These are phyloP conservation scores for Mallotus villosus DNA, from an alignment of 2,797 vertebrate genomes.

Conservation along the genomic window DNA sequence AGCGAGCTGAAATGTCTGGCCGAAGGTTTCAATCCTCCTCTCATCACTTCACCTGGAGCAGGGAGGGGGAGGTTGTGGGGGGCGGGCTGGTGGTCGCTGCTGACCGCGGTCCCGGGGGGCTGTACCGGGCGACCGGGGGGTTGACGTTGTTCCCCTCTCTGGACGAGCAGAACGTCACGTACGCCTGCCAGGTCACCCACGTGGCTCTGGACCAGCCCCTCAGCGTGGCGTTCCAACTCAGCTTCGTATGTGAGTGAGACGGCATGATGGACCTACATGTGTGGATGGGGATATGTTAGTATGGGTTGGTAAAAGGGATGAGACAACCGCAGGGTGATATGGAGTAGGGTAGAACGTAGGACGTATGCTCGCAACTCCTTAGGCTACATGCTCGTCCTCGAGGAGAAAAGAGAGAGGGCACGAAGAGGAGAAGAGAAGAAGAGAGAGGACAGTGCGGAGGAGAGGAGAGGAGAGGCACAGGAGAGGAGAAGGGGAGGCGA, in stretches of 20 bases:
- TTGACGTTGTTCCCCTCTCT: constrained; percentile 62
- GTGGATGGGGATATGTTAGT: not conserved
- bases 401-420: too few relatives aligned
- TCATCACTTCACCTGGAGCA: constrained; percentile 74
- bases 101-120: constrained; percentile 44
- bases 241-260: constrained; percentile 67
- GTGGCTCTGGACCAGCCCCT: constrained; percentile 39
- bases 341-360: too few relatives aligned
- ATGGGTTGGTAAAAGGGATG: too few relatives aligned
- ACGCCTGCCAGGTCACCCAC: constrained; percentile 71
- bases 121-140: constrained; percentile 60
- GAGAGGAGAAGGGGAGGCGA: too few relatives aligned
- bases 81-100: constrained; percentile 34
- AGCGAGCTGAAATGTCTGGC: constrained; percentile 66
- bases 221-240: constrained; percentile 60
- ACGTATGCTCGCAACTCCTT: too few relatives aligned
- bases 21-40: constrained; percentile 68
- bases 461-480: too few relatives aligned
- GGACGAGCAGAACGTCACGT: constrained; percentile 68
- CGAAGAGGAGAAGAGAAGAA: too few relatives aligned
- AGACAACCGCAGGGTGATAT: too few relatives aligned
- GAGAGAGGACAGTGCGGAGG: too few relatives aligned
- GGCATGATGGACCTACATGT: not conserved
- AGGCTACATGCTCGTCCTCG: too few relatives aligned
- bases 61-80: constrained; percentile 53